phyloP scores from a whole-genome alignment of 2,888 invertebrate species.

The Sinopyrophorus schimmeli region DNA sequence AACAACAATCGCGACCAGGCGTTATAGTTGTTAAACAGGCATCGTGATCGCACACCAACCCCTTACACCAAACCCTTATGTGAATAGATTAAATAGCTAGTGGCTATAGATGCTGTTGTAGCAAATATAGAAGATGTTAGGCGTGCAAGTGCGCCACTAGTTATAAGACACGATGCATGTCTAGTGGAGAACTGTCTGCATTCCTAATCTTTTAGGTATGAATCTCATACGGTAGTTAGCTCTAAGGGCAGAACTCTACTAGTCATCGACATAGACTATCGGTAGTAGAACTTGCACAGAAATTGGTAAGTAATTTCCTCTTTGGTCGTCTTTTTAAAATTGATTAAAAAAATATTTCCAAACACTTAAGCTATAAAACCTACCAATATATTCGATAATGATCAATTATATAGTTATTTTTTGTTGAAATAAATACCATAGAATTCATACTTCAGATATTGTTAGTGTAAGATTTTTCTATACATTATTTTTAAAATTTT shows the following conservation, averaged over 20 bases:
- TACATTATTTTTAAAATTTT: no score
- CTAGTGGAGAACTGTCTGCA: conserved; percentile 19
- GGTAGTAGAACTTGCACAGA: no score
- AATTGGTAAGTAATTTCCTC: no score
- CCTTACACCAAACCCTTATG: conserved; percentile 45
- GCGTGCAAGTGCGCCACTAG: conserved; percentile 31
- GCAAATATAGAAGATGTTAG: conserved; percentile 35
- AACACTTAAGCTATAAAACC: no score
- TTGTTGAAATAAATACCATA: no score
- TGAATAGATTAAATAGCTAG: conserved; percentile 26
- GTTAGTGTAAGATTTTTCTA: no score
- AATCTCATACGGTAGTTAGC: conserved; percentile 29
- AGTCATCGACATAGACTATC: no score
- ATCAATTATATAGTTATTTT: no score
- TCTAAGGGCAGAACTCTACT: conserved; percentile 24
- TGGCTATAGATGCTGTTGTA: conserved; percentile 24
- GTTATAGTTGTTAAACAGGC: conserved; percentile 88
- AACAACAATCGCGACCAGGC: conserved; percentile 78
- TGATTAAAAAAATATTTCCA: no score
- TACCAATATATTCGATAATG: no score
- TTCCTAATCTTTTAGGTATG: conserved; percentile 26
- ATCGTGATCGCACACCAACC: conserved; percentile 68
- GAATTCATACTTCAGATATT: no score
- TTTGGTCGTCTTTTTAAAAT: no score
- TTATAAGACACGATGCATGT: conserved; percentile 4